Percentiles rank a stretch among this genome's conserved stretches.
phyloP scores from a whole-genome alignment of 2,113 vertebrate genomes.

The Amazona vittata region DNA sequence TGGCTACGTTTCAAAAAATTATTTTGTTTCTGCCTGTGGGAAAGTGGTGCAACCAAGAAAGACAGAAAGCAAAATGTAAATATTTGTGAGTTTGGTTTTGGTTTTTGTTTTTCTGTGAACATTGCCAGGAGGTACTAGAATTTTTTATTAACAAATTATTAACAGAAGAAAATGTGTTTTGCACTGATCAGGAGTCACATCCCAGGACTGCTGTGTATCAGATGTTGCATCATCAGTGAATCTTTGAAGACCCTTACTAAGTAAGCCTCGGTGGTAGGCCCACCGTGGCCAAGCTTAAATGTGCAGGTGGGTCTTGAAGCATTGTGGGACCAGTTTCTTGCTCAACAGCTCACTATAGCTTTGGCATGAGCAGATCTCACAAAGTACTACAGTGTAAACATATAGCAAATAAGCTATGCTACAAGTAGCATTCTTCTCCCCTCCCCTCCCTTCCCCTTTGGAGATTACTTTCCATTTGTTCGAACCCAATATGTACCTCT shows the following conservation, averaged over 20 bases:
- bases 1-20: neutral
- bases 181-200: neutral
- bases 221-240: neutral
- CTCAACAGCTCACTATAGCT: neutral
- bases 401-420: neutral
- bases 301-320: neutral
- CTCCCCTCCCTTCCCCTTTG: too few species aligned
- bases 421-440: neutral
- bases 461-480: neutral
- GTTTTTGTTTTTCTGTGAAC: neutral
- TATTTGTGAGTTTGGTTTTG: neutral
- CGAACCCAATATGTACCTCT: neutral
- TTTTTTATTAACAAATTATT: neutral
- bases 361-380: neutral
- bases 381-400: neutral
- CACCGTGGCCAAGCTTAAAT: too few species aligned
- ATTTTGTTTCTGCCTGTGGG: neutral
- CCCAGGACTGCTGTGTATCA: neutral
- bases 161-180: neutral
- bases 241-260: neutral
- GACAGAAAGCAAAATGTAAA: neutral
- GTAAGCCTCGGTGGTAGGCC: neutral
- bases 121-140: neutral
- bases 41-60: neutral
- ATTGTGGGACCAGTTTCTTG: neutral